Evolutionary conservation across 1,140 invertebrate species (phyloP), one percentile per base, ranked within the genome.

Genomic region (Drosophila quadrilineata): DNA sequence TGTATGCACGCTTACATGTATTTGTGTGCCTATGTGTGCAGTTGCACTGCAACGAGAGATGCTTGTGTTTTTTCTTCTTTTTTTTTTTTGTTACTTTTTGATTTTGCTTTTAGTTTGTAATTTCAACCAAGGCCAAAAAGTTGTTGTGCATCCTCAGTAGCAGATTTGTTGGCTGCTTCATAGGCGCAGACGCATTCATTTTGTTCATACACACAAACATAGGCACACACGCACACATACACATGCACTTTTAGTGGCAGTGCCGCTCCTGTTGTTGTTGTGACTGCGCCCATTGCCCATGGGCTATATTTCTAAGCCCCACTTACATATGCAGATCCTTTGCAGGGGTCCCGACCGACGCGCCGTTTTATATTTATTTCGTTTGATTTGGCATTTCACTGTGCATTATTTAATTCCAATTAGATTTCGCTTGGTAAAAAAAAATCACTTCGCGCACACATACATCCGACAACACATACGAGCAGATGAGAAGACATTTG

Each of bases 151-250:
- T 60, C 28, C 35, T 36, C 31, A 29, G 17, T 40, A 49, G 48
- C 46, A 49, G 41, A 43, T 31, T 10, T 29, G 29, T 36, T 74
- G 40, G 12, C 21, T 50, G 21, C 16, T 35, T 8, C 29, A 29
- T 22, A 71, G 62, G 60, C 67, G 60, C 79, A 79, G 74, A 68
- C 71, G 74, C 74, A 64, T 74, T 79, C 74, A 85, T 58, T 86
- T 74, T 67, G 33, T 67, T 28, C 35, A 77, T 76, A 73, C 49
- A 58, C 43, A 50, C 31, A 57, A 33, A 49, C 48, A 46, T 40
- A 69, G 24, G 35, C 29, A 49, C 64, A 58, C 52, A 46, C 56
- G 63, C 66, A 50, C 53, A 75, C 41, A 54, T 60, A 67, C 31
- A 40, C 22, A 54, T 54, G 57, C 71, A 52, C 31, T 53, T 60